Conservation (phyloP, 2,113 vertebrate genomes). For the Oreotrochilus melanogaster region DNA sequence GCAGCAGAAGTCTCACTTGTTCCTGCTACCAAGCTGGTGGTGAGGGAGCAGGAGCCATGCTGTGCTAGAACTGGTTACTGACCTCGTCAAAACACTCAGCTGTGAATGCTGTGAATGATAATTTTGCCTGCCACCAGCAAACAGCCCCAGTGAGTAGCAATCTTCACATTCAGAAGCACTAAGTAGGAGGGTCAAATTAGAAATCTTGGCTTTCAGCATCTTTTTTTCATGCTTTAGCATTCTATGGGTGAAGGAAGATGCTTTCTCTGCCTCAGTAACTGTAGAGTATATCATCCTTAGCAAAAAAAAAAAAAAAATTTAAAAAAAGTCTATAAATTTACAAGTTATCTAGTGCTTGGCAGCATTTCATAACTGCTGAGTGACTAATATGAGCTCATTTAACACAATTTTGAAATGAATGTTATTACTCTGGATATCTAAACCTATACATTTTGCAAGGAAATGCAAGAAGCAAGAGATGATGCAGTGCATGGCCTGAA, state of each 20-base stretch:
- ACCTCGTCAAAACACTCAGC: neutral
- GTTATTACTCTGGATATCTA: neutral
- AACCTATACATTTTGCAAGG: neutral
- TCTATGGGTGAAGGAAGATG: neutral
- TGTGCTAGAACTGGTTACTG: neutral
- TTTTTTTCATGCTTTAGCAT: neutral
- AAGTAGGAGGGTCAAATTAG: neutral
- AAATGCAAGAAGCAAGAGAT: neutral
- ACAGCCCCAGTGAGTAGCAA: neutral
- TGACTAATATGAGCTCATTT: constrained; percentile 37
- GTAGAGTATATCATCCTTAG: neutral
- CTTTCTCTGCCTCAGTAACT: neutral
- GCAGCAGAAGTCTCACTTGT: neutral
- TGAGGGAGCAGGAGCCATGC: neutral
- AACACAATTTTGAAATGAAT: neutral
- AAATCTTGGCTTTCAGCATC: neutral
- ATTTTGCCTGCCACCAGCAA: constrained; percentile 13
- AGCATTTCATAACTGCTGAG: neutral
- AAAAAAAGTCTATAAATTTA: neutral
- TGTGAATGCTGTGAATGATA: neutral
- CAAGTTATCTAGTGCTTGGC: constrained; percentile 24
- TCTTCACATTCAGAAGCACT: neutral
- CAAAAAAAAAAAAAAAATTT: neutral
- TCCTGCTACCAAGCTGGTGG: neutral
- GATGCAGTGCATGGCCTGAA: neutral